Percentiles rank a stretch among this genome's conserved stretches.
Evolutionary conservation across 1,140 invertebrate genomes (phyloP).

Genomic region (Hyposmocoma kahamanoa): DNA sequence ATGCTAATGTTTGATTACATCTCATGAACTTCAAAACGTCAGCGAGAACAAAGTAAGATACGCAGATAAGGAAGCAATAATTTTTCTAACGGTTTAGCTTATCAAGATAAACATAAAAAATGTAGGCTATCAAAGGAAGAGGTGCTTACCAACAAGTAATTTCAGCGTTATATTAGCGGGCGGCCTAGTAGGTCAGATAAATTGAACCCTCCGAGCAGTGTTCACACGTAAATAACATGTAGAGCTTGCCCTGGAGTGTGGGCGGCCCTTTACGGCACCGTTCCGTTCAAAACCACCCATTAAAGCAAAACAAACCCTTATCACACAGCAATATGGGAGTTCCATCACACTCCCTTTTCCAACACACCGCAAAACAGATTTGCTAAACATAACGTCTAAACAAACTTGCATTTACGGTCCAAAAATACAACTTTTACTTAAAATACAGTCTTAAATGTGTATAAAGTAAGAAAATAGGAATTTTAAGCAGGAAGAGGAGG

Average conservation of each 20-base stretch:
- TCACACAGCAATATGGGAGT: not conserved
- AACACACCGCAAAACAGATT: not conserved
- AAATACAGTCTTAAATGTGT: conserved; percentile 4
- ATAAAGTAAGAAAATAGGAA: not conserved
- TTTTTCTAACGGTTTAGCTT: too few species aligned
- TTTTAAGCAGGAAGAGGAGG: conserved; percentile 5
- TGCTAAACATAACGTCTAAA: not conserved
- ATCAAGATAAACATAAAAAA: too few species aligned
- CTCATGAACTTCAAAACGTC: too few species aligned
- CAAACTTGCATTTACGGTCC: conserved; percentile 23
- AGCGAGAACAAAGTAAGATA: too few species aligned
- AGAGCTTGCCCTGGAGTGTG: conserved; percentile 50
- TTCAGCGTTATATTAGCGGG: conserved; percentile 61
- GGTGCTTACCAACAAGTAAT: conserved; percentile 27
- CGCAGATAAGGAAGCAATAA: too few species aligned
- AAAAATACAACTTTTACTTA: conserved; percentile 30
- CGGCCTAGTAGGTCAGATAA: conserved; percentile 72
- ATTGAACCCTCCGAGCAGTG: conserved; percentile 69
- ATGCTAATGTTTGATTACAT: too few species aligned
- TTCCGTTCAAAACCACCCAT: not conserved
- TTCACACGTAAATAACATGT: conserved; percentile 73
- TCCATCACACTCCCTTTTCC: not conserved
- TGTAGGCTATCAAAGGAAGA: conserved; percentile 25
- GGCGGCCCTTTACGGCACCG: conserved; percentile 23
- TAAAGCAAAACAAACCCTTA: too few species aligned